Evolutionary conservation across 2,888 invertebrate species (phyloP).

Genomic region (Autographa pulchrina): DNA sequence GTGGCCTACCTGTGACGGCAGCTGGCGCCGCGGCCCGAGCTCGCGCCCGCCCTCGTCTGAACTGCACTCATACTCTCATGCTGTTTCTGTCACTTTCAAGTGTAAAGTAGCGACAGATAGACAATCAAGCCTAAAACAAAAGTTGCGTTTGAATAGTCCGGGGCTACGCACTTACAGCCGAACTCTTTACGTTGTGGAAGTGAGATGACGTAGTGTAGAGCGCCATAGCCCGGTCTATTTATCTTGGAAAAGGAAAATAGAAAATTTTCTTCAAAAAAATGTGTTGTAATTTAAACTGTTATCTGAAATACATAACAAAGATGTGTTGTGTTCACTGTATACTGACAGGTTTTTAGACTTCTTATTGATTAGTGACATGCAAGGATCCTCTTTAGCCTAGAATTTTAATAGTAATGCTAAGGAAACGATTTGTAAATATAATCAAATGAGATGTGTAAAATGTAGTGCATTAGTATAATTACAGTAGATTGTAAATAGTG

Average conservation of each 20-base stretch:
- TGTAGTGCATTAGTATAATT: neutral
- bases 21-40: constrained; percentile 58
- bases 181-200: too few species aligned
- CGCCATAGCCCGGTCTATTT: too few species aligned
- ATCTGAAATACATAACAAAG: neutral
- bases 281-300: too few species aligned
- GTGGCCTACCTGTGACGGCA: constrained; percentile 74
- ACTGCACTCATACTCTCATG: neutral
- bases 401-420: neutral
- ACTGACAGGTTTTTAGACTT: neutral
- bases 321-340: neutral
- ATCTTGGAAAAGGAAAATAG: too few species aligned
- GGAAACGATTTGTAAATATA: neutral
- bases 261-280: too few species aligned
- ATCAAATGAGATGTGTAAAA: neutral
- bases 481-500: neutral
- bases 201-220: too few species aligned
- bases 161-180: too few species aligned
- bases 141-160: too few species aligned
- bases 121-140: too few species aligned
- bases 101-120: too few species aligned
- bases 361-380: neutral
- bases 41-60: constrained; percentile 52
- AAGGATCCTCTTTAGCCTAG: neutral
- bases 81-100: too few species aligned